Evolutionary conservation across 2,888 invertebrate genomes (phyloP).

Genomic region (Chrysomela aeneicollis): DNA sequence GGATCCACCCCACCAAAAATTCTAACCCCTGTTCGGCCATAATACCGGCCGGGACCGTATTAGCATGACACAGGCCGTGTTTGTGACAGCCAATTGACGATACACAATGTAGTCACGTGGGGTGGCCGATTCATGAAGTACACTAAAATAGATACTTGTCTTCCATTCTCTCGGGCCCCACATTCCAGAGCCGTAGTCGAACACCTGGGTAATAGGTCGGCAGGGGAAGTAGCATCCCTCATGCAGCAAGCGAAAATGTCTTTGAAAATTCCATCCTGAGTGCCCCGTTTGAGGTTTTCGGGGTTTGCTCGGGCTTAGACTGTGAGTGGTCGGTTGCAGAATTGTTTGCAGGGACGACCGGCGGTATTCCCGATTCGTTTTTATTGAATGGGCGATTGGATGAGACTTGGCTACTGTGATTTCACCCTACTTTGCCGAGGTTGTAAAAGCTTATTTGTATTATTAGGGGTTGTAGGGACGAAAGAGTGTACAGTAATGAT

Average conservation of each 20-base stretch:
- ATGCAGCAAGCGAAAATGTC: not conserved
- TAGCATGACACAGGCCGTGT: conserved; percentile 61
- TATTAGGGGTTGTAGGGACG: conserved; percentile 30
- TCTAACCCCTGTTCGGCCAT: conserved; percentile 44
- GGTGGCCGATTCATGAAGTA: conserved; percentile 60
- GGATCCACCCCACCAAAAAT: conserved; percentile 16
- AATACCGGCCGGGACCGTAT: conserved; percentile 55
- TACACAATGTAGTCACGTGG: conserved; percentile 61
- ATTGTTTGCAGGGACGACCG: not conserved
- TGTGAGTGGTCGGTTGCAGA: not conserved
- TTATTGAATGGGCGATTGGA: conserved; percentile 17
- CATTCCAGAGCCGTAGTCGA: conserved; percentile 41
- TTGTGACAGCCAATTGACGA: conserved; percentile 63
- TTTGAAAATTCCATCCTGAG: not conserved
- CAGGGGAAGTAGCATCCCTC: not conserved
- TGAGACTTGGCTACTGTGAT: conserved; percentile 25
- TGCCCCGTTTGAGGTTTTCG: no score
- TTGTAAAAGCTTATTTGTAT: conserved; percentile 35
- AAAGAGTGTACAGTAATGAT: conserved; percentile 30
- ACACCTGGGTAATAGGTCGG: conserved; percentile 20
- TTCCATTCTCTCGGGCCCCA: conserved; percentile 49
- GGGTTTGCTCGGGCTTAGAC: not conserved
- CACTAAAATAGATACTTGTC: conserved; percentile 60
- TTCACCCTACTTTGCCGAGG: conserved; percentile 35
- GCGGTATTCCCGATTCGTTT: not conserved